Conservation (phyloP, 2,113 vertebrate genomes). For the Alethe diademata region DNA sequence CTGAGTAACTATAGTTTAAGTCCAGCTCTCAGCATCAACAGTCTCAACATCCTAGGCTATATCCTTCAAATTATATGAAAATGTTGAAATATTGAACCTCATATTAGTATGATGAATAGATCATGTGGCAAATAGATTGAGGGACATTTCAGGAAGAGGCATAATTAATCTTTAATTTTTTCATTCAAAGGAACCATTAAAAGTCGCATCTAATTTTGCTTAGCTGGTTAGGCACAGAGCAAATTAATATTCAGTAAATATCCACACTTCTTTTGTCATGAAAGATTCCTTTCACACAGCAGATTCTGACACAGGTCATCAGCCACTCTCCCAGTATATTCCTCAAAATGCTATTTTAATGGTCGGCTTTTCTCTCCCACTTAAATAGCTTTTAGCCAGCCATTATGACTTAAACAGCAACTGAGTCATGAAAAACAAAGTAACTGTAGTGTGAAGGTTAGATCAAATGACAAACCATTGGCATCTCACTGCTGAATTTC, state of each 20-base stretch:
- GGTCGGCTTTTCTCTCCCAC: background rate
- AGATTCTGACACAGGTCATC: slow-evolving; percentile 38
- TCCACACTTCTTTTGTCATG: background rate
- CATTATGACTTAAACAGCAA: slow-evolving; percentile 50
- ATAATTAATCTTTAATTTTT: background rate
- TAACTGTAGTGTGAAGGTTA: slow-evolving; percentile 61
- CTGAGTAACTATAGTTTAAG: background rate
- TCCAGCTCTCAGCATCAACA: background rate
- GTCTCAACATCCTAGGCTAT: background rate
- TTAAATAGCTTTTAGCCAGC: slow-evolving; percentile 44
- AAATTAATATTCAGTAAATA: slow-evolving; percentile 49
- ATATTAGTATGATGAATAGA: background rate
- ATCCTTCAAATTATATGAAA: background rate
- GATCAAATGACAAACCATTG: slow-evolving; percentile 27
- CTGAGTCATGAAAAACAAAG: slow-evolving; percentile 55
- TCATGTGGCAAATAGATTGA: background rate
- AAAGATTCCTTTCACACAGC: background rate
- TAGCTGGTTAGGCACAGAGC: background rate
- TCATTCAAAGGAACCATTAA: background rate
- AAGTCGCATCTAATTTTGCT: background rate
- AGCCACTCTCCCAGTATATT: background rate
- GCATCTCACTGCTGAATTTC: background rate
- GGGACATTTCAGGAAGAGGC: background rate
- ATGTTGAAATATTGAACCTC: background rate
- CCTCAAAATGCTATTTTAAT: slow-evolving; percentile 38